These are phyloP conservation scores for Lagorchestes hirsutus DNA, from an alignment of 2,797 vertebrate genomes.

Conservation along the genomic window DNA sequence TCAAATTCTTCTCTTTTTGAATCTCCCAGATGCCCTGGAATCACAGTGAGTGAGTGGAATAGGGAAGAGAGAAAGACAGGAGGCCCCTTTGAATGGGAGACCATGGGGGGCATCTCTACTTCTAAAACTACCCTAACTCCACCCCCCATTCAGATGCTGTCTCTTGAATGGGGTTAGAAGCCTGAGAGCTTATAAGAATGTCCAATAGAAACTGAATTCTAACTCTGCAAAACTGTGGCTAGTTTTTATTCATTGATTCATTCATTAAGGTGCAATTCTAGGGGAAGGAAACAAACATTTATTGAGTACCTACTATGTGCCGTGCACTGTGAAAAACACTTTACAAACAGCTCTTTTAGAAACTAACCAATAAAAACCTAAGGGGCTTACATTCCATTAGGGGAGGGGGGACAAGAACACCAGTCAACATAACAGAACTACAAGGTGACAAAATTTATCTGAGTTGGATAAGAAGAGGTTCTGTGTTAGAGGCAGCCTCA, in stretches of 20 bases:
- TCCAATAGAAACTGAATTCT: not conserved
- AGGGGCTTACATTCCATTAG: not conserved
- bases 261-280: not conserved
- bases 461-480: too few relatives aligned
- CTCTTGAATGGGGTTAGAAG: not conserved
- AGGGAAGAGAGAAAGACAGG: constrained; percentile 23
- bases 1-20: constrained; percentile 61
- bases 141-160: not conserved
- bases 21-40: constrained; percentile 24
- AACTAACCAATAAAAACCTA: not conserved
- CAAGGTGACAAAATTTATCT: not conserved
- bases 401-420: too few relatives aligned
- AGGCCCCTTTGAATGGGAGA: constrained; percentile 1
- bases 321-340: not conserved
- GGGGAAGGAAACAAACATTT: not conserved
- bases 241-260: not conserved
- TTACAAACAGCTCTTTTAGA: not conserved
- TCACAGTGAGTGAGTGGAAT: constrained; percentile 13
- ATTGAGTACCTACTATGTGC: not conserved
- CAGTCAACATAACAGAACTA: not conserved
- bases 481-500: too few relatives aligned
- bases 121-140: not conserved
- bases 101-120: not conserved
- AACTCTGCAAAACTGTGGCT: not conserved
- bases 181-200: not conserved